A percentile compares a stretch with the other conserved stretches of the same genome.
Evolutionary conservation across 2,888 invertebrate species (phyloP).

Genomic region (Luffia ferchaultella): DNA sequence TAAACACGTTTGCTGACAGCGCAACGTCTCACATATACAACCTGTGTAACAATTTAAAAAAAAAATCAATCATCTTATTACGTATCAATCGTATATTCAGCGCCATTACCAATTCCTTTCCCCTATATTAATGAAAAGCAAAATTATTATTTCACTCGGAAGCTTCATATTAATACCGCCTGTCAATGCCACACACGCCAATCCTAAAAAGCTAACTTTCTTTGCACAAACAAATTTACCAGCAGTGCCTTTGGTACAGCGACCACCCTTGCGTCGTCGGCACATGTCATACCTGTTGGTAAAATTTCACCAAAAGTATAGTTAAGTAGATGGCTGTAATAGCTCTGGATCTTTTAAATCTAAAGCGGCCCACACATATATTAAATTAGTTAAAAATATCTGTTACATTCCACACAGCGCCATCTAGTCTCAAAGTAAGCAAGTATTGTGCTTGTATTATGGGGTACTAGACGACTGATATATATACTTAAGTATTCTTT

Average conservation of each 20-base stretch:
- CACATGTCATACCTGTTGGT: conserved; percentile 96
- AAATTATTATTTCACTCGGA: conserved; percentile 48
- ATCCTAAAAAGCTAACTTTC: conserved; percentile 28
- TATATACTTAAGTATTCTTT: no score
- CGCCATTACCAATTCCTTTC: conserved; percentile 65
- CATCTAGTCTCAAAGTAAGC: no score
- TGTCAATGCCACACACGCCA: conserved; percentile 32
- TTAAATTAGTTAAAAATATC: no score
- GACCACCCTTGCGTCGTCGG: conserved; percentile 94
- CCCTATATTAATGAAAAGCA: conserved; percentile 45
- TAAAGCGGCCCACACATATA: no score
- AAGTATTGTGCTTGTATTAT: no score
- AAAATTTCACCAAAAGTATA: conserved; percentile 27
- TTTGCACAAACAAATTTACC: conserved; percentile 74
- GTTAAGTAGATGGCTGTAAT: no score
- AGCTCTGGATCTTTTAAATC: no score
- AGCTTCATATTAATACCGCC: conserved; percentile 57
- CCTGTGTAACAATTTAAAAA: neutral
- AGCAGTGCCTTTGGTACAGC: conserved; percentile 98
- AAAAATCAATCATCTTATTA: no score
- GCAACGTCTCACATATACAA: neutral
- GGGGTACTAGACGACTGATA: no score
- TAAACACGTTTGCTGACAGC: conserved; percentile 13
- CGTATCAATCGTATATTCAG: conserved; percentile 38
- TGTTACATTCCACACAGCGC: no score